Evolutionary conservation across 2,888 invertebrate species (phyloP).

Genomic region (Aphodius granarius): DNA sequence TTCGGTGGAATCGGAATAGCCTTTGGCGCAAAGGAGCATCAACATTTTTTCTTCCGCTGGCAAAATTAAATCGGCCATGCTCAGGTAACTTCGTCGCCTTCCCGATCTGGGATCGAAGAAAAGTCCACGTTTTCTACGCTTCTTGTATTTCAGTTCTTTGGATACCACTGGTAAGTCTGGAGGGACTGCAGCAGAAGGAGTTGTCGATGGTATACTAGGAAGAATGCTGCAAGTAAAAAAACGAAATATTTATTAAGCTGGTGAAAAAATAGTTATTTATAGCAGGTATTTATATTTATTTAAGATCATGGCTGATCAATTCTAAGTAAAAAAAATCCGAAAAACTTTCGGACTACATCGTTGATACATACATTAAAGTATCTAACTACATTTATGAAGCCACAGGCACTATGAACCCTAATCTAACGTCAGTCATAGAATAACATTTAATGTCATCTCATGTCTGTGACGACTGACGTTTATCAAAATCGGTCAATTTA

Average conservation of each 20-base stretch:
- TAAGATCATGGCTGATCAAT: too few species aligned
- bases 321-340: too few species aligned
- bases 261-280: too few species aligned
- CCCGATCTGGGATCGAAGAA: conserved; percentile 11
- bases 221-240: neutral
- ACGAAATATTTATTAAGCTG: neutral
- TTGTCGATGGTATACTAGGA: neutral
- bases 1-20: neutral
- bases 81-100: conserved; percentile 1
- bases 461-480: too few species aligned
- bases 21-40: conserved; percentile 22
- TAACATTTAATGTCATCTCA: too few species aligned
- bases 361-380: too few species aligned
- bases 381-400: too few species aligned
- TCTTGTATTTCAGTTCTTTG: neutral
- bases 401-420: too few species aligned
- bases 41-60: conserved; percentile 26
- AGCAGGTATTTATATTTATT: too few species aligned
- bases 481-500: too few species aligned
- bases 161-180: neutral
- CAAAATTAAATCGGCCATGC: conserved; percentile 10
- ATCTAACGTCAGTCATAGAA: too few species aligned
- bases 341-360: too few species aligned
- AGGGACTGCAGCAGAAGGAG: neutral
- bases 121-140: conserved; percentile 1